These are phyloP conservation scores for Andrena marginata DNA, from an alignment of 2,888 invertebrate species.

Conservation along the genomic window DNA sequence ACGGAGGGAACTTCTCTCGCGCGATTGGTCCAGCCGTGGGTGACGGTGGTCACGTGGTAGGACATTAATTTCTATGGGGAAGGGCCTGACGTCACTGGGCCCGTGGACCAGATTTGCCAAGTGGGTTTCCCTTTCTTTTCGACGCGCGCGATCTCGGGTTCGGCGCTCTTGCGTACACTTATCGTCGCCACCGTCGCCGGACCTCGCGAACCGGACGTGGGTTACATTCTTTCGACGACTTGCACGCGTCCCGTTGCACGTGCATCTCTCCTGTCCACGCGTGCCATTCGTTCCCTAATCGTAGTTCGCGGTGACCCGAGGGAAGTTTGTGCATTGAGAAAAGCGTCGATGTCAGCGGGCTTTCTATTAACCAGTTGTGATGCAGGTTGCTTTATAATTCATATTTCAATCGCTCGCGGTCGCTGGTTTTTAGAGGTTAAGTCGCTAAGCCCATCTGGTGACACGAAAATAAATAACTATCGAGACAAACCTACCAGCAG, in stretches of 20 bases:
- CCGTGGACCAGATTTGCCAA: constrained; percentile 69
- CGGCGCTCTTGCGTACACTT: constrained; percentile 59
- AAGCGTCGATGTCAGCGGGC: constrained; percentile 12
- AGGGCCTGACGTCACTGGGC: constrained; percentile 70
- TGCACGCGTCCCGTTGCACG: constrained; percentile 49
- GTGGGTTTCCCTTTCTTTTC: constrained; percentile 70
- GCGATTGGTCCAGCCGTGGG: constrained; percentile 66
- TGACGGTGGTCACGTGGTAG: constrained; percentile 68
- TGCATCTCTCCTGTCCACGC: constrained; percentile 38
- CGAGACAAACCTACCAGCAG: too few relatives aligned
- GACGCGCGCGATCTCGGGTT: constrained; percentile 51
- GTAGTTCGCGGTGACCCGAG: neutral
- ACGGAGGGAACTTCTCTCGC: constrained; percentile 60
- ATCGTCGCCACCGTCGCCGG: constrained; percentile 38
- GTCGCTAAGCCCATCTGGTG: neutral
- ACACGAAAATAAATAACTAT: too few relatives aligned
- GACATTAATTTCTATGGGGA: constrained; percentile 73
- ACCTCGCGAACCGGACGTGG: constrained; percentile 69
- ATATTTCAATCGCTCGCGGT: constrained; percentile 8
- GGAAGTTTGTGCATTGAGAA: neutral
- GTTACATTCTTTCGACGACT: constrained; percentile 61
- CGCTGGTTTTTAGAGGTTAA: constrained; percentile 6
- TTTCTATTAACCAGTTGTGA: constrained; percentile 23
- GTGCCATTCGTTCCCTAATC: neutral
- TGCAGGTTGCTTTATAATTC: neutral